These are phyloP conservation scores for Xenopus petersii DNA, from an alignment of 2,797 vertebrate species.

Conservation along the genomic window DNA sequence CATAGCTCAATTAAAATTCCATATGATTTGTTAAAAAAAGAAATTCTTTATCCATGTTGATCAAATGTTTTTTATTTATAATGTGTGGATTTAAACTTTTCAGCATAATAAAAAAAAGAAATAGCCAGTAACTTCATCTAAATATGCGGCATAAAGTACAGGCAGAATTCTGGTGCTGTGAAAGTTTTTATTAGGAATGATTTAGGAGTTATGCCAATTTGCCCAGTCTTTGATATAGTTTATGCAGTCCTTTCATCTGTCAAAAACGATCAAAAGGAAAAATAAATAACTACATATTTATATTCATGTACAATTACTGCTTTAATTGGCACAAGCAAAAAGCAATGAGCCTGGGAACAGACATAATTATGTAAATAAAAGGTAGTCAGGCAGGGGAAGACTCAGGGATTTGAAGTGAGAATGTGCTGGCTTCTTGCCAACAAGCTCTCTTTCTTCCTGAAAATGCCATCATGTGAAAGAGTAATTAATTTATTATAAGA, in stretches of 20 bases:
- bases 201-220: background rate
- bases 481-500: conserved; percentile 46
- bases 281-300: conserved; percentile 45
- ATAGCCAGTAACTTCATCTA: too few relatives aligned
- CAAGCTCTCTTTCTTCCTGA: conserved; percentile 46
- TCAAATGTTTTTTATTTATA: too few relatives aligned
- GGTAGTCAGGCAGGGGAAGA: conserved; percentile 52
- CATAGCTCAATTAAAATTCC: too few relatives aligned
- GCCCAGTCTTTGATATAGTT: background rate
- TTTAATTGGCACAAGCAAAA: conserved; percentile 50
- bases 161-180: background rate
- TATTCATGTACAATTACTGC: conserved; percentile 50
- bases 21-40: too few relatives aligned
- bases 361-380: conserved; percentile 54
- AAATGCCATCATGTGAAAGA: conserved; percentile 26
- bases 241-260: background rate
- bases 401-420: conserved; percentile 23
- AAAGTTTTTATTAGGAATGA: background rate
- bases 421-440: conserved; percentile 21
- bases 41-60: too few relatives aligned
- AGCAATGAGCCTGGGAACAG: conserved; percentile 49
- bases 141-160: background rate
- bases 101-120: background rate
- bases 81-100: background rate
- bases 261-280: conserved; percentile 35